Evolutionary conservation across 2,888 invertebrate species (phyloP).

Genomic region (Villa cingulata): DNA sequence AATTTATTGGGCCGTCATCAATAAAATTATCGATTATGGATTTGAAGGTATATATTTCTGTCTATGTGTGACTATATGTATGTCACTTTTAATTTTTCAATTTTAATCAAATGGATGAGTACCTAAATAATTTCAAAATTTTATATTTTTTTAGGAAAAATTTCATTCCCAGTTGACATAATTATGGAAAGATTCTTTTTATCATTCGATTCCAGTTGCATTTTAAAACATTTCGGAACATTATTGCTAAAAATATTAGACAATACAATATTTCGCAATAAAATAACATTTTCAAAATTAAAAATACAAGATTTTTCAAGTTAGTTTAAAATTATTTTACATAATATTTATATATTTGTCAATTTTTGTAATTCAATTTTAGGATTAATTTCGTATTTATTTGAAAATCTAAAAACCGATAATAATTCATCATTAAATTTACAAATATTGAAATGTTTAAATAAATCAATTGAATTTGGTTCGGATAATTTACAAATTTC

Average conservation of each 20-base stretch:
- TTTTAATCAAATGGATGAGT: no score
- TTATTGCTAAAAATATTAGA: constrained; percentile 4
- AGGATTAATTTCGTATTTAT: not conserved
- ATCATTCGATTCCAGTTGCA: not conserved
- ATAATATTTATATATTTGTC: not conserved
- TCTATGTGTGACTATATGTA: no score
- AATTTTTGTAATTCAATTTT: not conserved
- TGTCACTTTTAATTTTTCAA: no score
- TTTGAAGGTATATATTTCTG: constrained; percentile 21
- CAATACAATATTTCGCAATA: not conserved
- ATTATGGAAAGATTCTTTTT: not conserved
- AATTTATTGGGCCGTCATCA: constrained; percentile 23
- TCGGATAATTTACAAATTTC: not conserved
- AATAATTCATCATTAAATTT: not conserved
- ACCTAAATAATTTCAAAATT: not conserved
- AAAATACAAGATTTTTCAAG: constrained; percentile 1
- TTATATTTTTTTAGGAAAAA: constrained; percentile 1
- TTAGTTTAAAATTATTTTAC: not conserved
- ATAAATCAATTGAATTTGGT: not conserved
- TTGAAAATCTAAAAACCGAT: not conserved
- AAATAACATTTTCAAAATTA: not conserved
- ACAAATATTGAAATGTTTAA: not conserved
- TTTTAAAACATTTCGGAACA: constrained; percentile 1
- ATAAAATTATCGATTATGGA: constrained; percentile 27
- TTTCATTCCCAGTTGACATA: not conserved